Evolutionary conservation across 2,797 vertebrate genomes (phyloP), one percentile per base, ranked within the genome.

Genomic region (Anguilla pacifica): DNA sequence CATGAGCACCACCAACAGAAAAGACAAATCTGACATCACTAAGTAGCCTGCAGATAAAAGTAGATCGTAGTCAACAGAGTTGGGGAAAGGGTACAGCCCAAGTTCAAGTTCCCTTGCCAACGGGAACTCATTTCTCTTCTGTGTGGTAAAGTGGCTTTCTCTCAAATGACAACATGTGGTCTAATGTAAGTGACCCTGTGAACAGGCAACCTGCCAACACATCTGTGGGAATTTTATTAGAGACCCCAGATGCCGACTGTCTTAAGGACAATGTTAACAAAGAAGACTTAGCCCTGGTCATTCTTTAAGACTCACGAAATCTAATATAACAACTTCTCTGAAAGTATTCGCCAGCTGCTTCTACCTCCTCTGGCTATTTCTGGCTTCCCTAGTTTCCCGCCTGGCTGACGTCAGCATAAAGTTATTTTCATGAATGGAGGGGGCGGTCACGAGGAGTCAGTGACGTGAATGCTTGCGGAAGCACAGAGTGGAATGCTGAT

Each of bases 381-480:
- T 96, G 95, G 92, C 93, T 89, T 91, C 90, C 79, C 88, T 89
- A 83, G 90, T 88, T 90, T 92, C 86, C 91, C 92, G 92, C 93
- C 93, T 90, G 92, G 91, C 94, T 96, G 94, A 97, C 96, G 96
- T 97, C 95, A 97, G 95, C 95, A 95, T 90, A 93, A 95, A 96
- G 96, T 96, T 97, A 96, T 97, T 97, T 97, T 97, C 96, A 97
- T 97, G 96, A 97, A 97, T 97, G 96, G 96, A 97, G 95, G 96
- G 96, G 96, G 96, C 95, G 96, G 96, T 97, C 96, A 97, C 95
- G 95, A 96, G 96, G 95, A 96, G 85, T 88, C 90, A 90, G 94
- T 97, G 96, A 97, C 96, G 96, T 94, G 90, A 94, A 94, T 89
- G 95, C 95, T 96, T 95, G 96, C 96, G 96, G 96, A 97, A 97